Evolutionary conservation across 2,888 invertebrate genomes (phyloP).

Genomic region (Eudasyphora cyanicolor): DNA sequence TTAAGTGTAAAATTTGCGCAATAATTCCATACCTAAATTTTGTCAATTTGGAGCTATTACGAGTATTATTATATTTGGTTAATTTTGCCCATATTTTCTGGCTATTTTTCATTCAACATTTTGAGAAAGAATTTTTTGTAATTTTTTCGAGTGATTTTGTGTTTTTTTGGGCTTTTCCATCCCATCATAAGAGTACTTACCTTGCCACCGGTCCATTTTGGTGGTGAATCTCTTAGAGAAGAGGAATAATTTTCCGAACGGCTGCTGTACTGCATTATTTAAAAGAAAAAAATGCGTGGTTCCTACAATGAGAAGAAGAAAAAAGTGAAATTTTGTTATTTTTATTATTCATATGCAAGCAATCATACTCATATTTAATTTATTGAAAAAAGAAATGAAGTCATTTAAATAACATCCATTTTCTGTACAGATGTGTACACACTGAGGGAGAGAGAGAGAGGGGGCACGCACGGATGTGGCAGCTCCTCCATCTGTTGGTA

Average conservation of each 20-base stretch:
- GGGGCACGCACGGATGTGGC: no score
- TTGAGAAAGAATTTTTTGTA: no score
- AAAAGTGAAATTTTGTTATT: conserved; percentile 45
- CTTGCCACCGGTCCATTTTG: conserved; percentile 73
- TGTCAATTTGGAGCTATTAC: no score
- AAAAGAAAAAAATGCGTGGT: conserved; percentile 58
- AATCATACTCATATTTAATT: no score
- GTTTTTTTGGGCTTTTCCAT: neutral
- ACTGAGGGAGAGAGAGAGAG: neutral
- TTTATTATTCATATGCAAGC: neutral
- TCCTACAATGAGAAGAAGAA: conserved; percentile 65
- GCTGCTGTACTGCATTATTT: conserved; percentile 75
- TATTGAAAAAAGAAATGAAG: conserved; percentile 49
- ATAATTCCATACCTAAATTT: no score
- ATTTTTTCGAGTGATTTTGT: neutral
- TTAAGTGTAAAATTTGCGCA: no score
- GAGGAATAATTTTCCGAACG: conserved; percentile 77
- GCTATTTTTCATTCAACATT: no score
- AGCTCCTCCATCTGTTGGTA: no score
- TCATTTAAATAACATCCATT: conserved; percentile 46
- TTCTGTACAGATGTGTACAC: neutral
- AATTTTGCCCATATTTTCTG: no score
- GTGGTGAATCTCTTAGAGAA: conserved; percentile 72
- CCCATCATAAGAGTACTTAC: conserved; percentile 62
- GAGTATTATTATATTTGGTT: no score